Base-by-base conservation (phyloP, 92 coral and sea anemone genomes). In the Porites lobata region DNA sequence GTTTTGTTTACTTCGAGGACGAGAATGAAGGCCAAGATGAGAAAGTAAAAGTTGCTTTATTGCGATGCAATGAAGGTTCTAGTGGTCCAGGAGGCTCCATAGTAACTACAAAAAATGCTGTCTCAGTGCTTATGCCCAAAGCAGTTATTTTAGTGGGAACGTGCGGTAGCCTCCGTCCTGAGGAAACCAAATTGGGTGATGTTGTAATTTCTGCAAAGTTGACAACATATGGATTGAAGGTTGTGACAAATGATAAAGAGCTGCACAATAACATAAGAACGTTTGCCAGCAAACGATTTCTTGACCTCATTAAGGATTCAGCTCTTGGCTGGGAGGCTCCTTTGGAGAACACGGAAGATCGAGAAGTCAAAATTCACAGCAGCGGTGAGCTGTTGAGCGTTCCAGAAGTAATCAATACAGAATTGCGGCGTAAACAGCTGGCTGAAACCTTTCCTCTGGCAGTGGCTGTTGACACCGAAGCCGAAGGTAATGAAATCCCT, bases 131-230 rank as follows among this genome's bases (percentile, higher is more conserved):
- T 58, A 21, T 53, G 54, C 90, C 90, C 22, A 86, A 86, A 69
- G 90, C 77, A 8, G 90, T 86, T 2, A 17, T 78, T 58, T 86
- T 77, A 24, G 90, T 78, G 63, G 90, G 90, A 4, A 65, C 22
- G 20, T 86, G 90, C 68, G 85, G 71, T 50, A 63, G 65, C 17
- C 5, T 86, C 8, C 78, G 79, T 26, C 26, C 78, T 26, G 26
- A 56, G 15, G 69, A 86, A 78, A 70, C 83, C 50, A 86, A 86
- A 24, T 53, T 86, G 10, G 90, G 90, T 7, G 90, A 86, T 50
- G 90, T 86, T 12, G 90, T 86, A 21, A 58, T 86, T 47, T 86
- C 90, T 4, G 14, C 78, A 7, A 78, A 78, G 53, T 19, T 86
- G 11, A 69, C 59, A n/a, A 50, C 79, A 8, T 79, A 78, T 66